phyloP scores from a whole-genome alignment of 2,888 invertebrate species.

The Drosophila sordidula region DNA sequence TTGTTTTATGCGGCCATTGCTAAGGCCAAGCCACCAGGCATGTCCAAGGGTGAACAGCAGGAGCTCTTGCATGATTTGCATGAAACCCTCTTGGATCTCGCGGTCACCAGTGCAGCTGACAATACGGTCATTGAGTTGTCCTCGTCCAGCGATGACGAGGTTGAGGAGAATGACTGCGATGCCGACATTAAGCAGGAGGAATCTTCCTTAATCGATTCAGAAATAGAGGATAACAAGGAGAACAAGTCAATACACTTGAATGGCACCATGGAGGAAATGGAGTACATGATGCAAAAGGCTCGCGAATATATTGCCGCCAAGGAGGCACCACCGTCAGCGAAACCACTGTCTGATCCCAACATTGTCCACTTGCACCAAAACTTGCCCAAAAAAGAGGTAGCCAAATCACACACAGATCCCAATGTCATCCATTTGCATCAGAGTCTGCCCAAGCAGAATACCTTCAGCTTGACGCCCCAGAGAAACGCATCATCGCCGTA shows the following conservation, averaged over 20 bases:
- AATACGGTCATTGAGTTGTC: conserved; percentile 73
- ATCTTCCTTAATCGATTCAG: conserved; percentile 9
- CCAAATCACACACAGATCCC: background rate
- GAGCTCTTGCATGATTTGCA: conserved; percentile 54
- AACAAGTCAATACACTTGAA: conserved; percentile 83
- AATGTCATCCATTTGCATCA: conserved; percentile 24
- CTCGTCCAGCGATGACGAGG: conserved; percentile 60
- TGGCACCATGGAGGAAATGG: conserved; percentile 85
- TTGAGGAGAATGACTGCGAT: conserved; percentile 4
- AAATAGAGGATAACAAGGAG: conserved; percentile 59
- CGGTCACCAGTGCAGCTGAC: conserved; percentile 31
- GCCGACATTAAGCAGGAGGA: conserved; percentile 33
- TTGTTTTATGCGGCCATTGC: conserved; percentile 63
- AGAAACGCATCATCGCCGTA: conserved; percentile 10
- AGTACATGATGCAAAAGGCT: conserved; percentile 84
- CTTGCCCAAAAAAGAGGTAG: conserved; percentile 19
- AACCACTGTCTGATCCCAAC: background rate
- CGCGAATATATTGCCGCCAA: conserved; percentile 78
- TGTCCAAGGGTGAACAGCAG: conserved; percentile 49
- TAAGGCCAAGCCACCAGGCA: conserved; percentile 45
- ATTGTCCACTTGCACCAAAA: too few relatives aligned
- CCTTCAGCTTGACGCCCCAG: conserved; percentile 60
- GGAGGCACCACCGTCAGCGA: conserved; percentile 11
- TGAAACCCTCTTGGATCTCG: conserved; percentile 70
- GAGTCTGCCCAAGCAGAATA: conserved; percentile 52